These are phyloP conservation scores for Hydrocynus forskahlii DNA, from an alignment of 2,797 vertebrate species.

Conservation along the genomic window DNA sequence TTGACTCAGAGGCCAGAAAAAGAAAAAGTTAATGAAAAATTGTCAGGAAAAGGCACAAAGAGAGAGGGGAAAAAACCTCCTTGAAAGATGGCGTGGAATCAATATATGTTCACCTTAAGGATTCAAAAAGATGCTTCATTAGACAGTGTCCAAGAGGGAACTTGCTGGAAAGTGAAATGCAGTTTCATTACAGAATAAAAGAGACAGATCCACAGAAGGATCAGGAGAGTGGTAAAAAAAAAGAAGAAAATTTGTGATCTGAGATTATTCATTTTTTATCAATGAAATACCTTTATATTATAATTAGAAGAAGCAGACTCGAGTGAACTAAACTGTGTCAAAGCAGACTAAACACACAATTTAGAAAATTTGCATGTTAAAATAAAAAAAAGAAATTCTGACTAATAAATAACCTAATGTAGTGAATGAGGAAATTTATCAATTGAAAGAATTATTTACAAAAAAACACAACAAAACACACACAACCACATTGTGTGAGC, in stretches of 20 bases:
- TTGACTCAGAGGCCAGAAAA: conserved; percentile 40
- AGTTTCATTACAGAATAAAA: conserved; percentile 86
- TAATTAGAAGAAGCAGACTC: no score
- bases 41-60: conserved; percentile 67
- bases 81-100: background rate
- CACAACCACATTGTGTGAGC: conserved; percentile 16
- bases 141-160: conserved; percentile 80
- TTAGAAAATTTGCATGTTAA: background rate
- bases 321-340: background rate
- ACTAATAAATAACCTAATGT: background rate
- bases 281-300: background rate
- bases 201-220: conserved; percentile 23
- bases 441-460: background rate
- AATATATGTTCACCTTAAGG: conserved; percentile 29
- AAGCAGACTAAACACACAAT: background rate
- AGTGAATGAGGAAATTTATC: background rate
- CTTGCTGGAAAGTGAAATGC: conserved; percentile 93
- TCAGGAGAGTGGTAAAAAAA: conserved; percentile 10
- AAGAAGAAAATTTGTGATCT: background rate
- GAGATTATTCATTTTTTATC: background rate
- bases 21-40: conserved; percentile 29
- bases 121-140: conserved; percentile 61
- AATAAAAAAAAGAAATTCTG: background rate
- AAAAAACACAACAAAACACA: background rate
- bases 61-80: conserved; percentile 62